Evolutionary conservation across 2,113 vertebrate species (phyloP), one percentile per base, ranked within the genome.

Genomic region (Heteronetta atricapilla): DNA sequence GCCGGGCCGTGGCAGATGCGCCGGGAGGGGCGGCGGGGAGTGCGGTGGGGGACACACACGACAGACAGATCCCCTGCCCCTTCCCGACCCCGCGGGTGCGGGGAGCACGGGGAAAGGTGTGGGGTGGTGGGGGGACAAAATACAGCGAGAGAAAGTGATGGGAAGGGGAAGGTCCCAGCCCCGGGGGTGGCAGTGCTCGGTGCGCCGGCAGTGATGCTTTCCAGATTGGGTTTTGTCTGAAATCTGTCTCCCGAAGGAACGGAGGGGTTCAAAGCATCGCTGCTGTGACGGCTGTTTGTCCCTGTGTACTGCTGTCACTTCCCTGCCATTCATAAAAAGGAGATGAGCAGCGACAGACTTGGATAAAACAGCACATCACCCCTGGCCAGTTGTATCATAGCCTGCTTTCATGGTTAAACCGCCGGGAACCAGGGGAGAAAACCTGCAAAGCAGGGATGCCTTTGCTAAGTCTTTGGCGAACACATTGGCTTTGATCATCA

Each of bases 161-260:
- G 82, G 42, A 69, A n/a, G 9, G 31, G 40, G 50, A 53, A 70
- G 31, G 44, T 82, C 74, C 46, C 2, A 50, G 66, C 28, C 21
- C 11, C 19, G 29, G 20, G 56, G 40, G 23, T 3, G 69, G 75
- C 17, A 23, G 38, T 33, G n/a, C 66, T 44, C 22, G 13, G 58
- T 46, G 70, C 83, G 84, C 38, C 58, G 11, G 33, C 67, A 18
- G 62, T 92, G 94, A 92, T 94, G 89, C 70, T 89, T 93, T 95
- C 93, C 94, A 95, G 93, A 91, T 89, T 95, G 36, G 13, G 55
- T 38, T 77, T 94, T 94, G 93, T 97, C 94, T 91, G 20, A 31
- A 17, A 89, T 88, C 82, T 95, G 63, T 59, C 79, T 74, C 91
- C 82, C 82, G 23, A 58, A 82, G 74, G 84, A 85, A 17, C n/a